Evolutionary conservation across 2,888 invertebrate species (phyloP).

Genomic region (Hirtodrosophila confusa): DNA sequence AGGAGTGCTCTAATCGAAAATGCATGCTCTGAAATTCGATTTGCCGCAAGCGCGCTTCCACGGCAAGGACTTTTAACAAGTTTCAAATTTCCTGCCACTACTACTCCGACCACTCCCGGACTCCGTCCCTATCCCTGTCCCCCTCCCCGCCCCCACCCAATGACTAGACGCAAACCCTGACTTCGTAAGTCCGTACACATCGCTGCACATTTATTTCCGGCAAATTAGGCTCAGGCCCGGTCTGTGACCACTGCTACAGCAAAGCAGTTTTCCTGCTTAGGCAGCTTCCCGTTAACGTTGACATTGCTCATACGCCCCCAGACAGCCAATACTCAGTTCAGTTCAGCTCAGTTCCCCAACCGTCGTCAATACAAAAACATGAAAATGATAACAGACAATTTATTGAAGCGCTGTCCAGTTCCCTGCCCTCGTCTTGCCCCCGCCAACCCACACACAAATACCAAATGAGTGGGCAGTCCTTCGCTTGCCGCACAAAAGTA

Average conservation of each 20-base stretch:
- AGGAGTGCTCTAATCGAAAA: conserved; percentile 37
- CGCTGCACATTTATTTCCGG: conserved; percentile 78
- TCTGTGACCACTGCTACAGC: conserved; percentile 6
- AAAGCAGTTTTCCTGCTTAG: conserved; percentile 48
- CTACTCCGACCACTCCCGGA: neutral
- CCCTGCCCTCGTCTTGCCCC: conserved; percentile 22
- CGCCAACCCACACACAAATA: conserved; percentile 9
- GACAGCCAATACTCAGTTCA: conserved; percentile 21
- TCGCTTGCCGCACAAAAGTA: conserved; percentile 32
- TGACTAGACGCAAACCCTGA: conserved; percentile 46
- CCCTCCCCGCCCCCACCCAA: no score
- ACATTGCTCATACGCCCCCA: conserved; percentile 60
- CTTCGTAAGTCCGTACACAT: conserved; percentile 66
- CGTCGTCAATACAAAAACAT: conserved; percentile 73
- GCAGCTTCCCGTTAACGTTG: conserved; percentile 52
- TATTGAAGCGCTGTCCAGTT: conserved; percentile 63
- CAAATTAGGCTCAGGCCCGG: conserved; percentile 66
- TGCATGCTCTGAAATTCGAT: conserved; percentile 57
- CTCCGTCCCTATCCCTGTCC: no score
- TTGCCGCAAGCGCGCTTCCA: conserved; percentile 51
- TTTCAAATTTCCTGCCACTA: conserved; percentile 71
- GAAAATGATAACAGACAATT: conserved; percentile 79
- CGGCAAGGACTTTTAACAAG: conserved; percentile 55
- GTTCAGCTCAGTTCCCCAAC: conserved; percentile 32
- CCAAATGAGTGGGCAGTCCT: conserved; percentile 33